Evolutionary conservation across 2,113 vertebrate genomes (phyloP).

Genomic region (Gobio gobio): DNA sequence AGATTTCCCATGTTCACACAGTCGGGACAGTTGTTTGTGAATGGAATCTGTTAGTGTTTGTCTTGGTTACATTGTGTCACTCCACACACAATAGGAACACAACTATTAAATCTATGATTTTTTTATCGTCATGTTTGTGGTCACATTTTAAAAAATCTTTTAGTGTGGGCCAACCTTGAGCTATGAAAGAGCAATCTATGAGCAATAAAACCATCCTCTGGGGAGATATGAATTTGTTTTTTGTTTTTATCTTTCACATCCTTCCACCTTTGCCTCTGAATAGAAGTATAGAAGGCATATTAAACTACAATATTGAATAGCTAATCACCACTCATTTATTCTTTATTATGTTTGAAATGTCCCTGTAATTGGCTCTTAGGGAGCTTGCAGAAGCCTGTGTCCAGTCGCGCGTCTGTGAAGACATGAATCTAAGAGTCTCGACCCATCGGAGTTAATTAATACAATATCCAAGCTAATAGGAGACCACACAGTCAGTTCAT

Average conservation of each 20-base stretch:
- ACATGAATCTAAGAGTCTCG: neutral
- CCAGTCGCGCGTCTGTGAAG: neutral
- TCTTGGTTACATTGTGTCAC: too few species aligned
- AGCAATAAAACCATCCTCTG: neutral
- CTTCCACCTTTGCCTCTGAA: neutral
- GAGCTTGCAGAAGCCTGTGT: neutral
- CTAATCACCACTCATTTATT: conserved; percentile 21
- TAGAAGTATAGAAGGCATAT: neutral
- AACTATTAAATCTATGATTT: too few species aligned
- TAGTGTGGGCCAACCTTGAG: too few species aligned
- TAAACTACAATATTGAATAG: neutral
- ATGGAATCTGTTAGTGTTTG: too few species aligned
- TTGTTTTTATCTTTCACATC: neutral
- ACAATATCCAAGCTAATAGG: conserved; percentile 46
- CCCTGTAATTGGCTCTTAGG: neutral
- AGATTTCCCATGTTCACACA: too few species aligned
- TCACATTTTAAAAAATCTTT: neutral
- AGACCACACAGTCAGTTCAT: conserved; percentile 31
- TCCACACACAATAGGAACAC: too few species aligned
- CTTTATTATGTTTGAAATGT: conserved; percentile 11
- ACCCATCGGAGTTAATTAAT: conserved; percentile 31
- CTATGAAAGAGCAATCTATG: too few species aligned
- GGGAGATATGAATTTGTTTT: neutral
- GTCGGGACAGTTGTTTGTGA: too few species aligned
- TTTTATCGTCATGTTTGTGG: too few species aligned